Evolutionary conservation across 37 sponge, comb jelly and placozoan species (phyloP), one percentile per base, ranked within the genome.

Genomic region (Axinella damicornis): DNA sequence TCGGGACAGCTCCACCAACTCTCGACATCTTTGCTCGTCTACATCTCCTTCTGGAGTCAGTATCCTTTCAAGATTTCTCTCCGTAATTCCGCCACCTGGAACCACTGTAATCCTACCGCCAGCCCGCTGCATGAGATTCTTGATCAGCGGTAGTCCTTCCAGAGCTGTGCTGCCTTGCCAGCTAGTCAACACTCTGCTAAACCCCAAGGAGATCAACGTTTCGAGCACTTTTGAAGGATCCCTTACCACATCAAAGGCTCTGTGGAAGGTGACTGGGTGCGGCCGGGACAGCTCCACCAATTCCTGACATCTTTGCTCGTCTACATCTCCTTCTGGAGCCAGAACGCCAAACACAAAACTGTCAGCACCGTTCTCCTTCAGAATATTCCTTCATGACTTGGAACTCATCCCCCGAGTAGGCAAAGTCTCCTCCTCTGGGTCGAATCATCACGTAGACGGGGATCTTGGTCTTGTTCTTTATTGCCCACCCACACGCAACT

Each of bases 391-490:
- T 76, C 97, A 97, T 97, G 31, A 88, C 87, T 52, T 57, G 31
- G 38, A 92, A 67, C 27, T 97, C 95, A 14, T 76, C 41, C 0
- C 83, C 79, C 9, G 72, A 65, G 58, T 97, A 97, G 63, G 63
- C 55, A 65, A 97, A 97, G 56, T 97, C 97, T 31, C 95, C 97
- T 53, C 86, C 79, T 34, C 97, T 77, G 16, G 94, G 90, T 32
- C 97, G 77, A 0, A 97, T 80, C 92, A 97, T 97, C n/a, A 89
- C 92, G 59, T 87, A 94, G 2, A 97, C 83, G 9, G 97, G 97
- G 25, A 93, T 61, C 9, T 64, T 61, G n/a, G 79, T 83, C 2
- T 9, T 22, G 16, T 68, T 13, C 28, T 89, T 83, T 32, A 93
- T 76, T 53, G 80, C 41, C 66, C 73, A n/a, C n/a, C n/a, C n/a